phyloP scores from a whole-genome alignment of 23 tunicate genomes.

The Botrylloides violaceus region DNA sequence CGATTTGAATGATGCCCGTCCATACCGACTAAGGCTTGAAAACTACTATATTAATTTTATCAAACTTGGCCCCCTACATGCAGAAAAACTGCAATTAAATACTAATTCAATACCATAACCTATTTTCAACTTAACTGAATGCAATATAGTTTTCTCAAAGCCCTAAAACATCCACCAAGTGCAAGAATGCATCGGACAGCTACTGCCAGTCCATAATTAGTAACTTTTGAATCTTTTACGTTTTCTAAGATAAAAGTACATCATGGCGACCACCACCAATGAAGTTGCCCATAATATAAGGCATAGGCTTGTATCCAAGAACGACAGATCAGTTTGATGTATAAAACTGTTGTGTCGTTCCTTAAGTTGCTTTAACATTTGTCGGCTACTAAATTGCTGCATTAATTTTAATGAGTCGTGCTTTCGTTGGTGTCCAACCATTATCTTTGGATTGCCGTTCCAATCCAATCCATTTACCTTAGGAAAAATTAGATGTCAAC shows the following conservation, averaged over 20 bases:
- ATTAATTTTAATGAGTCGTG: background rate
- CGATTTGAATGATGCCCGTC: too few relatives aligned
- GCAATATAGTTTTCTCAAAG: too few relatives aligned
- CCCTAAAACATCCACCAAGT: too few relatives aligned
- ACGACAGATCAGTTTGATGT: background rate
- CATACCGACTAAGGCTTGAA: too few relatives aligned
- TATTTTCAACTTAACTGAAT: too few relatives aligned
- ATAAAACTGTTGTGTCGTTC: background rate
- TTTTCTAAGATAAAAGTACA: constrained; percentile 1
- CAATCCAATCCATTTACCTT: background rate
- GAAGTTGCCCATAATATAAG: constrained; percentile 8
- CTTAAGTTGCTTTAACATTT: background rate
- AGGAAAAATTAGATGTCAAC: too few relatives aligned
- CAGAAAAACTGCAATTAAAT: too few relatives aligned
- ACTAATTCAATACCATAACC: too few relatives aligned
- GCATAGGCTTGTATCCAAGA: constrained; percentile 9
- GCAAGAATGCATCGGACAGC: too few relatives aligned
- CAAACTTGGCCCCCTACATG: too few relatives aligned
- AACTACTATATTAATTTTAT: too few relatives aligned
- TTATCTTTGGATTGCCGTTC: background rate
- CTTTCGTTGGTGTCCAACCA: background rate
- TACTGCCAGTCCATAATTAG: too few relatives aligned
- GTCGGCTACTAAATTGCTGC: background rate
- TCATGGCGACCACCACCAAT: background rate
- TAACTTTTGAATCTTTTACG: background rate